These are phyloP conservation scores for Caenorhabditis japonica DNA, from an alignment of 2,888 invertebrate species.

Conservation along the genomic window DNA sequence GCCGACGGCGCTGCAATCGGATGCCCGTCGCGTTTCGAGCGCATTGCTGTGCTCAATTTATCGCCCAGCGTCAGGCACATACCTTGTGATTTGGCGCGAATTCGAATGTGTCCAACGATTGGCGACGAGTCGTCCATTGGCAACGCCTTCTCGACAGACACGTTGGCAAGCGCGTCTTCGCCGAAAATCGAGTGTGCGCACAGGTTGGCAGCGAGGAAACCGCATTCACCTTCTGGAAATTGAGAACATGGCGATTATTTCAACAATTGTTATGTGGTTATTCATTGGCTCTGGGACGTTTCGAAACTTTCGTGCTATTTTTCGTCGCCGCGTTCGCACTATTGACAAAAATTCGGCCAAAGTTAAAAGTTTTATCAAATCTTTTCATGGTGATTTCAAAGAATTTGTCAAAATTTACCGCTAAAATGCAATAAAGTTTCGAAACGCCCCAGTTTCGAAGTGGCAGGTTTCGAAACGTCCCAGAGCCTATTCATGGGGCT, in stretches of 20 bases:
- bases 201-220: constrained; percentile 99
- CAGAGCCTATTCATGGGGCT: no score
- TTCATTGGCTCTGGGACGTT: no score
- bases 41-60: constrained; percentile 83
- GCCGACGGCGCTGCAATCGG: constrained; percentile 36
- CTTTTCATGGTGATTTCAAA: no score
- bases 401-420: no score
- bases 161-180: constrained; percentile 97
- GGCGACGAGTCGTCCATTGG: constrained; percentile 82
- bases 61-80: constrained; percentile 99
- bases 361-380: no score
- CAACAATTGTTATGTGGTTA: no score
- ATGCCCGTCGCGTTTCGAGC: constrained; percentile 41
- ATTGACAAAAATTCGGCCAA: no score
- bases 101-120: constrained; percentile 96
- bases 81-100: constrained; percentile 98
- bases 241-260: not conserved
- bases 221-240: constrained; percentile 86
- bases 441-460: no score
- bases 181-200: constrained; percentile 89
- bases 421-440: no score
- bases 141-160: constrained; percentile 90
- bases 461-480: no score
- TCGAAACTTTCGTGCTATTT: no score
- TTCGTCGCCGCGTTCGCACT: no score